Percentiles rank a stretch among this genome's conserved stretches.
Evolutionary conservation across 2,888 invertebrate species (phyloP).

Genomic region (Phyllotreta cruciferae): DNA sequence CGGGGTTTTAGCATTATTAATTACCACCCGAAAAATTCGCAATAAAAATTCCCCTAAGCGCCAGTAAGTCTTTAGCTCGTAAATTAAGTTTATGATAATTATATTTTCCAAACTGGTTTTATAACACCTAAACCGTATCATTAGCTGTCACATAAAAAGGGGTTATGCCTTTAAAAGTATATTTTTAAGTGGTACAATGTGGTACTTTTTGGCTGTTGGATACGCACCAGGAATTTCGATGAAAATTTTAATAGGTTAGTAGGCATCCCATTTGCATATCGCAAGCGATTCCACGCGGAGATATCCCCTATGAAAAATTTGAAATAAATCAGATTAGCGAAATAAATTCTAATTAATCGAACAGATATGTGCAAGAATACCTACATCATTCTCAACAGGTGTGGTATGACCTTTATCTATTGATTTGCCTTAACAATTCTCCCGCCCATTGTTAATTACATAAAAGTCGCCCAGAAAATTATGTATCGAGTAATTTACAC

Average conservation of each 20-base stretch:
- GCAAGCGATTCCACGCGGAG: background rate
- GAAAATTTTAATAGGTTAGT: no score
- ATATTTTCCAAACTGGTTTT: slow-evolving; percentile 25
- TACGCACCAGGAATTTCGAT: no score
- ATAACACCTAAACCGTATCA: slow-evolving; percentile 18
- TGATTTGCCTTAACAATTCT: slow-evolving; percentile 3
- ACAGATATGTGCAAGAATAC: slow-evolving; percentile 15
- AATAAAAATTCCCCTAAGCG: slow-evolving; percentile 19
- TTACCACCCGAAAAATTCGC: slow-evolving; percentile 21
- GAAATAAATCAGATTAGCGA: slow-evolving; percentile 8
- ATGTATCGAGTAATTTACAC: background rate
- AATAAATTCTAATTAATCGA: slow-evolving; percentile 14
- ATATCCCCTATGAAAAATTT: background rate
- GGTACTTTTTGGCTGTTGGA: no score
- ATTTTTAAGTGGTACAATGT: slow-evolving; percentile 17
- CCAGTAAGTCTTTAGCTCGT: slow-evolving; percentile 8
- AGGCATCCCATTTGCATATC: background rate
- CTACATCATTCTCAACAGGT: slow-evolving; percentile 16
- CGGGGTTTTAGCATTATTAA: slow-evolving; percentile 7
- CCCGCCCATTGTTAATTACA: slow-evolving; percentile 9
- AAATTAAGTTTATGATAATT: slow-evolving; percentile 28
- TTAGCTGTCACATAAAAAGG: slow-evolving; percentile 23
- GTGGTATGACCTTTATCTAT: slow-evolving; percentile 16
- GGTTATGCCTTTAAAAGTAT: slow-evolving; percentile 14
- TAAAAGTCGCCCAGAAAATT: slow-evolving; percentile 1